Evolutionary conservation across 2,113 vertebrate genomes (phyloP).

Genomic region (Heliornis fulica): DNA sequence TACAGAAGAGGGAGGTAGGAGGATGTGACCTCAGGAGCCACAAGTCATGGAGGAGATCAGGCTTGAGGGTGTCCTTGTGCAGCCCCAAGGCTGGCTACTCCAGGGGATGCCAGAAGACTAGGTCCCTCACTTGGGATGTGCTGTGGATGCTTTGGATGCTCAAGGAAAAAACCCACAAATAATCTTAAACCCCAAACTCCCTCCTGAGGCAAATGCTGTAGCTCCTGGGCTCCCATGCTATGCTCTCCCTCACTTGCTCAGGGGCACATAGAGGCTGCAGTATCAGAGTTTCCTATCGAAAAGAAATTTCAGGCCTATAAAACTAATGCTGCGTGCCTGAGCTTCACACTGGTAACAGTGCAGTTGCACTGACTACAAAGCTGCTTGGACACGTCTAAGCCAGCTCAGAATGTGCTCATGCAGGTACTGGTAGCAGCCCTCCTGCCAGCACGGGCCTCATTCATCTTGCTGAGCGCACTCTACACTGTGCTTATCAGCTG

Average conservation of each 20-base stretch:
- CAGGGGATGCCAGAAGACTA: not conserved
- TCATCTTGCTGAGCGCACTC: not conserved
- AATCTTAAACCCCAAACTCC: not conserved
- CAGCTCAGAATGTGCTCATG: not conserved
- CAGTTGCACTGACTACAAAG: not conserved
- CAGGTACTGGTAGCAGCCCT: not conserved
- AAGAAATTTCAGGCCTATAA: not conserved
- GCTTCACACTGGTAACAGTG: not conserved
- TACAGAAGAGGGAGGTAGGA: not conserved
- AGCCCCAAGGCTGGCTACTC: too few species aligned
- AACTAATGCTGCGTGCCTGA: not conserved
- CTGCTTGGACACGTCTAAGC: not conserved
- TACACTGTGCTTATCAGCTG: not conserved
- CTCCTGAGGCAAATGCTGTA: not conserved
- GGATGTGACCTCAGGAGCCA: not conserved
- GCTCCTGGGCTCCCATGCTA: not conserved
- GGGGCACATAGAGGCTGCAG: not conserved
- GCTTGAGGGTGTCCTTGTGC: not conserved
- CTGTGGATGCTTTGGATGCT: not conserved
- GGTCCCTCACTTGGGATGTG: not conserved
- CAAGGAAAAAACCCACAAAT: not conserved
- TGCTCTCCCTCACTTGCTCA: fast-evolving
- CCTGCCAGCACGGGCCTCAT: not conserved
- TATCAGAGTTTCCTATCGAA: not conserved
- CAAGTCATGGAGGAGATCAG: not conserved